These are phyloP conservation scores for Morphnarchus princeps DNA, from an alignment of 2,113 vertebrate species.

Conservation along the genomic window DNA sequence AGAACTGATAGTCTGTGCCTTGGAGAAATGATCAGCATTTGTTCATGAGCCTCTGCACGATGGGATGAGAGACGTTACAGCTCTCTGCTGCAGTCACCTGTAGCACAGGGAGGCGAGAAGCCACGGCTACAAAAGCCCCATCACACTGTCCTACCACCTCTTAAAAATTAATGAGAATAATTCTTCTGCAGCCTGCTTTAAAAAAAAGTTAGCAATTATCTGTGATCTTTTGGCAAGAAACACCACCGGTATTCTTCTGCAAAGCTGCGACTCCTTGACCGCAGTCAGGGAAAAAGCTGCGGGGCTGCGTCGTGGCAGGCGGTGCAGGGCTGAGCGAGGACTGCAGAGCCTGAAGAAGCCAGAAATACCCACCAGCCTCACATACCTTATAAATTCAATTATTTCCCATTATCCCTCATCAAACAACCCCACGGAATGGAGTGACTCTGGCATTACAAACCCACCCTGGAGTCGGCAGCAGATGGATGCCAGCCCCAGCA, in stretches of 20 bases:
- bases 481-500: neutral
- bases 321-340: neutral
- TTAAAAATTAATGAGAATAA: too few relatives aligned
- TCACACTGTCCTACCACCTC: neutral
- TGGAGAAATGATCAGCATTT: too few relatives aligned
- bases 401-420: neutral
- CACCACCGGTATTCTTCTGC: neutral
- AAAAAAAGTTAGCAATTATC: neutral
- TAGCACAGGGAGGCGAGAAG: neutral
- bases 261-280: neutral
- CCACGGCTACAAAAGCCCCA: neutral
- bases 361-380: neutral
- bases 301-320: neutral
- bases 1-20: neutral
- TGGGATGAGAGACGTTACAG: neutral
- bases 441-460: neutral
- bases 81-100: fast-evolving
- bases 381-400: neutral
- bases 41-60: fast-evolving
- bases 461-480: neutral
- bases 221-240: neutral
- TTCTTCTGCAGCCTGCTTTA: neutral
- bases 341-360: neutral
- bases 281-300: neutral
- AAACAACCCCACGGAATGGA: neutral